Base-by-base conservation (phyloP, 64 coral and sea anemone species). In the Dendrophyllia cribrosa region DNA sequence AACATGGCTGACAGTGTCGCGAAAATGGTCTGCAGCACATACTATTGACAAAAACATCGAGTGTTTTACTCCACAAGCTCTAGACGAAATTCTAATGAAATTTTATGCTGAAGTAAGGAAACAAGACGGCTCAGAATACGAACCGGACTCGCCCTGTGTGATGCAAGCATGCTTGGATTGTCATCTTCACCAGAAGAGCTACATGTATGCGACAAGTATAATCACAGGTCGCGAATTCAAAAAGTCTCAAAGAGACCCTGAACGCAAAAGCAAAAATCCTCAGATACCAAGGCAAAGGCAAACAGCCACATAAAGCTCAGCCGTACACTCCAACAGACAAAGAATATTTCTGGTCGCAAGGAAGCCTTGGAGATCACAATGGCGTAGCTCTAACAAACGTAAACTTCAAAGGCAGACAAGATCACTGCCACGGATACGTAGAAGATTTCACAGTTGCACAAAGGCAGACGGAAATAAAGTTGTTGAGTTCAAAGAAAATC, bases 401-500 rank as follows among this genome's bases (percentile, higher is more conserved):
- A 0, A 76, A 63, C 7, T 86, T 81, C 15, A 50, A 74, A 48
- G 75, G 85, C 3, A 20, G 76, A 15, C 75, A 93, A 61, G 46
- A 93, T n/a, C 75, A 88, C 24, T 52, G 50, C 1, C 11, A 66
- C 2, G 17, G 24, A 8, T 66, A 85, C 58, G 81, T 85, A 3
- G 81, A 83, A 65, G 79, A 83, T 43, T 65, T n/a, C n/a, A n/a
- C n/a, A n/a, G n/a, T n/a, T n/a, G n/a, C n/a, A n/a, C 48, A 72
- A 19, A 90, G 43, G 19, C 79, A 80, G 86, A 94, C 51, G 86
- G 65, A 12, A 94, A 70, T 53, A 83, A 89, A 51, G 77, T 94
- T 26, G 76, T 94, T 4, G 14, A 83, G 45, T 89, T 94, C 59
- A 50, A 72, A n/a, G 86, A 94, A 61, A 94, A 88, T 16, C 66